phyloP scores from a whole-genome alignment of 2,113 vertebrate species.

The Nannospalax galili region DNA sequence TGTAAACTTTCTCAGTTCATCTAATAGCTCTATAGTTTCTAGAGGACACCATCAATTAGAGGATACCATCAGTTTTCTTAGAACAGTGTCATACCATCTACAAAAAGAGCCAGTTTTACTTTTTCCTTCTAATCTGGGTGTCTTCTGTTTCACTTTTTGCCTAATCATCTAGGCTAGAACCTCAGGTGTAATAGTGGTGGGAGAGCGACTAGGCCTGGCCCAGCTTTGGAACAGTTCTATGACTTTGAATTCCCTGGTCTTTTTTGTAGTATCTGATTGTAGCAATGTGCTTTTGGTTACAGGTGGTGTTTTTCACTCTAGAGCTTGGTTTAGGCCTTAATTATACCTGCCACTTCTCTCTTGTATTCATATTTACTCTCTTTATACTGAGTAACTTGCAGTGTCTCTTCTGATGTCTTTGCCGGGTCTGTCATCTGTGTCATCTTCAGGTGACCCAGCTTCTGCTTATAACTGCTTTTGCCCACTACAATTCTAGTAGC shows the following conservation, averaged over 20 bases:
- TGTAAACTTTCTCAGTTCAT: not conserved
- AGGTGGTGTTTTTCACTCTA: no score
- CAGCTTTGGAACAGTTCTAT: constrained; percentile 25
- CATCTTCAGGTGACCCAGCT: constrained; percentile 1
- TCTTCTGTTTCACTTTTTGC: constrained; percentile 9
- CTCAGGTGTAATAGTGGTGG: no score
- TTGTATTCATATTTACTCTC: not conserved
- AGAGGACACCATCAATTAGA: not conserved
- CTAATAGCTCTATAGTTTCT: constrained; percentile 20
- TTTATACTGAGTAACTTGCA: not conserved
- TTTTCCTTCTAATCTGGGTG: not conserved
- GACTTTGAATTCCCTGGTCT: not conserved
- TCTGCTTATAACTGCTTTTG: not conserved
- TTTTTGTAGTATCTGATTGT: not conserved
- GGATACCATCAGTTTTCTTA: not conserved
- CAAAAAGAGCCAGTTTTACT: not conserved
- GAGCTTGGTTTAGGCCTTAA: not conserved
- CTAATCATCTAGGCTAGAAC: not conserved
- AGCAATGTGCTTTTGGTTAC: not conserved
- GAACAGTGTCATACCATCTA: not conserved
- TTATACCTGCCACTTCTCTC: not conserved
- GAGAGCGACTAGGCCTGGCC: not conserved
- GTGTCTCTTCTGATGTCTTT: not conserved
- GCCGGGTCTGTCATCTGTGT: not conserved
- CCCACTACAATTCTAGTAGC: not conserved